phyloP scores from a whole-genome alignment of 2,113 vertebrate species.

The Dryoscopus gambensis region DNA sequence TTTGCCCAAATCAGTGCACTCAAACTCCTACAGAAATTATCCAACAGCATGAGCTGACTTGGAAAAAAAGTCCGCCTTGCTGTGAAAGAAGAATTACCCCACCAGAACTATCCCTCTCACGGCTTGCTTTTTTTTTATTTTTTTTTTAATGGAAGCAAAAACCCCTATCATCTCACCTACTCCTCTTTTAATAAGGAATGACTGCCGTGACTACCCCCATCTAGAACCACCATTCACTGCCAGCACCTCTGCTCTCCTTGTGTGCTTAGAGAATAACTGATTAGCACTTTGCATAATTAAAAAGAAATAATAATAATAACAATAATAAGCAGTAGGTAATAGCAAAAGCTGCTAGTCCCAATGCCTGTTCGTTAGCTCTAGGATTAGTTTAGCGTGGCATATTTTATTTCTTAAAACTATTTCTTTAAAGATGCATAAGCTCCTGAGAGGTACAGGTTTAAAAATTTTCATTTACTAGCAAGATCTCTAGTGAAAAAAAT shows the following conservation, averaged over 20 bases:
- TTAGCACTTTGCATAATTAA: slow-evolving; percentile 90
- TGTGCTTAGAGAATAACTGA: slow-evolving; percentile 86
- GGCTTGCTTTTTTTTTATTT: background rate
- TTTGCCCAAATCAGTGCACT: slow-evolving; percentile 61
- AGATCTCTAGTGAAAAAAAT: background rate
- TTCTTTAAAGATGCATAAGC: slow-evolving; percentile 46
- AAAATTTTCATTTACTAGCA: background rate
- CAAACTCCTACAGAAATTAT: slow-evolving; percentile 62
- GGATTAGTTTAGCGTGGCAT: slow-evolving; percentile 65
- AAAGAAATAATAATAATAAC: slow-evolving; percentile 88
- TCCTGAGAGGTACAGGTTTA: background rate
- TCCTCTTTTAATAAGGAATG: slow-evolving; percentile 78
- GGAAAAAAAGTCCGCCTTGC: slow-evolving; percentile 57
- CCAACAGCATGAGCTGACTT: slow-evolving; percentile 58
- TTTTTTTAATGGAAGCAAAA: slow-evolving; percentile 68
- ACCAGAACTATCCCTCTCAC: slow-evolving; percentile 53
- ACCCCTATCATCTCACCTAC: slow-evolving; percentile 71
- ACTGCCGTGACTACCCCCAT: slow-evolving; percentile 83
- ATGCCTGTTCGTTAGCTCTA: slow-evolving; percentile 68
- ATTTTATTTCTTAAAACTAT: slow-evolving; percentile 62
- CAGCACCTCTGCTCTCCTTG: slow-evolving; percentile 83
- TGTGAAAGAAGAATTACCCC: slow-evolving; percentile 53
- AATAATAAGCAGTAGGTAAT: slow-evolving; percentile 85
- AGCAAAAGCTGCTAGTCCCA: slow-evolving; percentile 79
- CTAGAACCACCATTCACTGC: slow-evolving; percentile 78